Conservation (phyloP, 1,140 invertebrate genomes). For the Brachionus koreanus region DNA sequence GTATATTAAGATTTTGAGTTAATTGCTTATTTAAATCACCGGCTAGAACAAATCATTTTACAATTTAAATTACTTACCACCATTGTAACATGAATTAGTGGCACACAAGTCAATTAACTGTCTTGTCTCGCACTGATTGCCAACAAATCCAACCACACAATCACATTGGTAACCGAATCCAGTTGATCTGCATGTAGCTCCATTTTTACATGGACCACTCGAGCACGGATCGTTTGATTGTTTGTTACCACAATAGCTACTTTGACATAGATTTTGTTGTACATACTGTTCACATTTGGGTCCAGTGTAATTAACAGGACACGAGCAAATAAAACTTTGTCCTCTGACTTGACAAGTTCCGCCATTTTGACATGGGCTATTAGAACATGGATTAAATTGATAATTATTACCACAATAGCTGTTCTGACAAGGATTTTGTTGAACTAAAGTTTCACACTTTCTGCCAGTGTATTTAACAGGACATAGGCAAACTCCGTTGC, state of each 20-base stretch:
- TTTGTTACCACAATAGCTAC: neutral
- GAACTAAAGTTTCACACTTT: conserved; percentile 6
- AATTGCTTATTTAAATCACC: neutral
- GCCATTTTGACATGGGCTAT: conserved; percentile 8
- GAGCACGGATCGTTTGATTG: conserved; percentile 5
- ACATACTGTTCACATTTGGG: conserved; percentile 7
- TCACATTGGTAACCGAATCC: conserved; percentile 72
- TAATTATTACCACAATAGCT: neutral
- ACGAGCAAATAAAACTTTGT: neutral
- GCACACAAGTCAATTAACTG: conserved; percentile 34
- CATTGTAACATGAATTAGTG: conserved; percentile 39
- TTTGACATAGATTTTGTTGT: conserved; percentile 28
- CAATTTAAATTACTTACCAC: conserved; percentile 26
- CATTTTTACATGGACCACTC: neutral
- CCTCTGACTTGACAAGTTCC: neutral
- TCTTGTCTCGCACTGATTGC: conserved; percentile 67
- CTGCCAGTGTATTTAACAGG: neutral
- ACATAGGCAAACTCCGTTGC: neutral
- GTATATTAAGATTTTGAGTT: neutral
- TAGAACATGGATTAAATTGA: neutral
- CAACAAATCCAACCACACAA: conserved; percentile 68
- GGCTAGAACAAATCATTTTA: neutral
- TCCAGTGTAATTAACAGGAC: neutral
- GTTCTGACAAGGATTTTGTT: neutral
- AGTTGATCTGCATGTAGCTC: conserved; percentile 45